These are phyloP conservation scores for Telmatochromis sp. DNA, from an alignment of 2,113 vertebrate genomes.

Conservation along the genomic window DNA sequence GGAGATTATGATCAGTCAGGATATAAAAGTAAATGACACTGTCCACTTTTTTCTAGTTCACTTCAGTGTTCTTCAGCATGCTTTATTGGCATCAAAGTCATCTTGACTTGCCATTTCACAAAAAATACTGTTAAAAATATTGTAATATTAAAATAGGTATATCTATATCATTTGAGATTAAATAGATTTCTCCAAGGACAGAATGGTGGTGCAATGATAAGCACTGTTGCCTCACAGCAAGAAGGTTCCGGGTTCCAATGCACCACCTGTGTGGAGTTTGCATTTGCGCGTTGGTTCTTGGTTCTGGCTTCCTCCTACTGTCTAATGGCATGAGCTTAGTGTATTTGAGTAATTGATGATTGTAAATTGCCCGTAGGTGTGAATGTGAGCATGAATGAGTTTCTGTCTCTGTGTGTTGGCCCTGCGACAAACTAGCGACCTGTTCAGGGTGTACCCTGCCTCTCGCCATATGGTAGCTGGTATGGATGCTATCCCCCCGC, in stretches of 20 bases:
- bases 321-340: neutral
- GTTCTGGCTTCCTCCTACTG: neutral
- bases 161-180: neutral
- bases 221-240: neutral
- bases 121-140: neutral
- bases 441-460: neutral
- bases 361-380: neutral
- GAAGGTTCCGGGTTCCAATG: neutral
- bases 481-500: neutral
- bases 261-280: neutral
- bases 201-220: neutral
- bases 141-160: neutral
- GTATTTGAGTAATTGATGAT: neutral
- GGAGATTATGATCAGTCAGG: neutral
- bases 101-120: neutral
- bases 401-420: neutral
- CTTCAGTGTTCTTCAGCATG: neutral
- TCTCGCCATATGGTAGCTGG: neutral
- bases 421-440: neutral
- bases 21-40: neutral
- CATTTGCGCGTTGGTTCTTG: rapidly evolving
- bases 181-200: neutral
- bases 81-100: neutral
- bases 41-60: neutral
- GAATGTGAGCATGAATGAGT: neutral